These are phyloP conservation scores for Miniopterus natalensis DNA, from an alignment of 2,113 vertebrate species.

Conservation along the genomic window DNA sequence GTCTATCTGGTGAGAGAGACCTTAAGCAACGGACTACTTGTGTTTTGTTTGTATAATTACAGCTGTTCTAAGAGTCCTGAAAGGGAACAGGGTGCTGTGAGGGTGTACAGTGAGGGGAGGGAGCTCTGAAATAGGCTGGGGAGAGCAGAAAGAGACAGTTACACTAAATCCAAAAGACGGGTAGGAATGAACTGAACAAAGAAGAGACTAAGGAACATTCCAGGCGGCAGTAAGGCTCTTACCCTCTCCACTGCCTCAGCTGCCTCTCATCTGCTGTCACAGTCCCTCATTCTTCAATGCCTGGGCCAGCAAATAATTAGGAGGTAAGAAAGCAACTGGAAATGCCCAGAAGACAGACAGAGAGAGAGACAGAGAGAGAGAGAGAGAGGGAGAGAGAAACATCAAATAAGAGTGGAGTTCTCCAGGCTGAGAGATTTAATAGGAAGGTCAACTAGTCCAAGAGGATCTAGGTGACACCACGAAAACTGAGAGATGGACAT, in stretches of 20 bases:
- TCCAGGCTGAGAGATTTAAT: background rate
- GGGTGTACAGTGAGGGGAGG: too few relatives aligned
- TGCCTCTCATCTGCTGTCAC: background rate
- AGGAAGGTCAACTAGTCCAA: background rate
- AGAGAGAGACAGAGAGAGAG: background rate
- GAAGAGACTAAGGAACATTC: background rate
- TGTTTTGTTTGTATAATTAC: conserved; percentile 21
- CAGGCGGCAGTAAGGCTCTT: background rate
- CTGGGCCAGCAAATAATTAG: background rate
- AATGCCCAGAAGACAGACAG: background rate
- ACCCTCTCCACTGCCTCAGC: background rate
- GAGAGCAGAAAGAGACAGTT: background rate
- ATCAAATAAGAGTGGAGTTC: background rate
- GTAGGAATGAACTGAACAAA: background rate
- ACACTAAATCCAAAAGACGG: background rate
- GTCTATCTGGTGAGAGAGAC: background rate
- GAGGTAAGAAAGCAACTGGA: background rate
- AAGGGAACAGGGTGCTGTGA: background rate
- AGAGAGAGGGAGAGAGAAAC: background rate
- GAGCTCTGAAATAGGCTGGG: background rate
- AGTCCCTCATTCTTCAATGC: background rate
- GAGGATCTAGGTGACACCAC: background rate
- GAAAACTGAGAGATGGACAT: background rate
- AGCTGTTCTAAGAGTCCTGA: background rate
- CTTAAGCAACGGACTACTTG: background rate